These are phyloP conservation scores for Noturus placidus DNA, from an alignment of 2,113 vertebrate species.

Conservation along the genomic window DNA sequence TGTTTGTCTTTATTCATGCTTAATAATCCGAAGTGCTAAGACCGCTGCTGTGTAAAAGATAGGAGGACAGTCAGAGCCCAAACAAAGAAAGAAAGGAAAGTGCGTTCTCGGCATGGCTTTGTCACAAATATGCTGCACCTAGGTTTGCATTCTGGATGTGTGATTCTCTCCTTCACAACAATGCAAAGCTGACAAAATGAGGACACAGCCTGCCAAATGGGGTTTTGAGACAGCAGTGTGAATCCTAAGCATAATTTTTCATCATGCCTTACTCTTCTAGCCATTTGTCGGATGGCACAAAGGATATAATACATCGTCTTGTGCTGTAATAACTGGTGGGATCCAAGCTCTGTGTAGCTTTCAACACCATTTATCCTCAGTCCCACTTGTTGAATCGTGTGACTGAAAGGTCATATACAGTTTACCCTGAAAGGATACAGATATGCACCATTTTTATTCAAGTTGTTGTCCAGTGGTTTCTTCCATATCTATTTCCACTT, in stretches of 20 bases:
- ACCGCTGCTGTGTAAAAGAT: constrained; percentile 28
- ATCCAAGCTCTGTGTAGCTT: neutral
- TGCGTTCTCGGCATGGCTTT: neutral
- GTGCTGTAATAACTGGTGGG: neutral
- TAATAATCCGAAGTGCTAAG: constrained; percentile 30
- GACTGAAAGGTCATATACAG: constrained; percentile 3
- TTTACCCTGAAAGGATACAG: neutral
- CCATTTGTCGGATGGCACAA: neutral
- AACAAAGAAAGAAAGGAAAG: constrained; percentile 5
- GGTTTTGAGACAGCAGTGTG: neutral
- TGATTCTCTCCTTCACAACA: constrained; percentile 7
- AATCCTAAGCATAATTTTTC: neutral
- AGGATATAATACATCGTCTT: neutral
- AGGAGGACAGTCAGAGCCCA: neutral
- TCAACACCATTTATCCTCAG: neutral
- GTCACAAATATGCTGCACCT: constrained; percentile 11
- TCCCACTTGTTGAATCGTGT: neutral
- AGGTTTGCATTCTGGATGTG: constrained; percentile 15
- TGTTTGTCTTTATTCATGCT: constrained; percentile 30
- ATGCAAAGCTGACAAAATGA: constrained; percentile 12
- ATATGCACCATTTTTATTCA: constrained; percentile 4
- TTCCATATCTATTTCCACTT: neutral
- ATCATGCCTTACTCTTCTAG: constrained; percentile 1
- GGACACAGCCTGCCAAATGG: neutral
- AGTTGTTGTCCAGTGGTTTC: neutral